Conservation (phyloP, 2,888 invertebrate genomes). For the Mesorhabditis belari region DNA sequence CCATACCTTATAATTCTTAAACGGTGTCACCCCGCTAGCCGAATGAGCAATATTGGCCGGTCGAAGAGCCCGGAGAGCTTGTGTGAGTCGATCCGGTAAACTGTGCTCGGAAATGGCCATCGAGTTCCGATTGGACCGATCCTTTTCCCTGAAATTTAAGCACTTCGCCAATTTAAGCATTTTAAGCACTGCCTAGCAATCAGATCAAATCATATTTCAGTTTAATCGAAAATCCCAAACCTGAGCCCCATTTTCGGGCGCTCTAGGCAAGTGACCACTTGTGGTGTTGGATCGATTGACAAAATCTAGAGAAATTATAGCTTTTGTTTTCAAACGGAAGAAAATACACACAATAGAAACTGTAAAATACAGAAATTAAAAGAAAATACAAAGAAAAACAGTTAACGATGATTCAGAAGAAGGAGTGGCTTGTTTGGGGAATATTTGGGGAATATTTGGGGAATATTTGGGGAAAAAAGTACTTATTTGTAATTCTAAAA, state of each 20-base stretch:
- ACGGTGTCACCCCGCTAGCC: constrained; percentile 16
- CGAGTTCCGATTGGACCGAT: constrained; percentile 3
- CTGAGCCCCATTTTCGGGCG: background rate
- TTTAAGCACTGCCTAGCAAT: too few relatives aligned
- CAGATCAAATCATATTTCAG: too few relatives aligned
- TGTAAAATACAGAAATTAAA: too few relatives aligned
- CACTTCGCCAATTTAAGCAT: too few relatives aligned
- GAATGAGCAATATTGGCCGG: constrained; percentile 26
- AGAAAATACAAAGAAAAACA: too few relatives aligned
- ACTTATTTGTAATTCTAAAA: too few relatives aligned
- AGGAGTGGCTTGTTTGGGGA: too few relatives aligned
- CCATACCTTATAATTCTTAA: background rate
- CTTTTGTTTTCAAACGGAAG: too few relatives aligned
- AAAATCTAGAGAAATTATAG: background rate
- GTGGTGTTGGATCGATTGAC: background rate
- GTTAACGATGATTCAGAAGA: too few relatives aligned
- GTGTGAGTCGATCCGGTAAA: constrained; percentile 22
- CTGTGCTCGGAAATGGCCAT: constrained; percentile 9
- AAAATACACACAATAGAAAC: too few relatives aligned
- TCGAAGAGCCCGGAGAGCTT: constrained; percentile 25
- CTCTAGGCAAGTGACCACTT: background rate
- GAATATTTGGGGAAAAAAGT: too few relatives aligned
- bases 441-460: too few relatives aligned
- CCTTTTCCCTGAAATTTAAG: constrained; percentile 6
- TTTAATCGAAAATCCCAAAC: background rate